phyloP scores from a whole-genome alignment of 2,113 vertebrate species.

The Pipra filicauda region DNA sequence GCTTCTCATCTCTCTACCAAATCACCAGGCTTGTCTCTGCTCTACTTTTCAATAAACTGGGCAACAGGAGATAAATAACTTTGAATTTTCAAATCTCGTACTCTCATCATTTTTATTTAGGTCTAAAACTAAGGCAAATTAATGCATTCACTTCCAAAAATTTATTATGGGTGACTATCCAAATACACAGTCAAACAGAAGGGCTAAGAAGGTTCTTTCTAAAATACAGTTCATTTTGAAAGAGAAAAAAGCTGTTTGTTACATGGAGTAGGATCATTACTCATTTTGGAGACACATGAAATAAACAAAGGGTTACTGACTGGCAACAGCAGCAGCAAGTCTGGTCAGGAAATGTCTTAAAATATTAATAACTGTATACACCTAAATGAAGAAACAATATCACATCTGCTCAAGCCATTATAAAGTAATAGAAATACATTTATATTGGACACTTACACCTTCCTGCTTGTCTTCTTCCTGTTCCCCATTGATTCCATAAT shows the following conservation, averaged over 20 bases:
- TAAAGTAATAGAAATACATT: not conserved
- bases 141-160: not conserved
- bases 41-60: not conserved
- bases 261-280: not conserved
- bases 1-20: not conserved
- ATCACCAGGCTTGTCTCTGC: not conserved
- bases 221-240: not conserved
- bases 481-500: not conserved
- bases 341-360: not conserved
- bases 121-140: not conserved
- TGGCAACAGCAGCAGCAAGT: not conserved
- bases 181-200: not conserved
- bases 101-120: not conserved
- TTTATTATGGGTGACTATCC: not conserved
- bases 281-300: not conserved
- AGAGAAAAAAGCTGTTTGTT: not conserved
- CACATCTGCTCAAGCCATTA: conserved; percentile 9
- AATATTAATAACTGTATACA: not conserved
- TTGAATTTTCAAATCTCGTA: not conserved
- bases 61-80: not conserved
- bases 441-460: not conserved
- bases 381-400: not conserved
- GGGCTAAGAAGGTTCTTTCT: not conserved
- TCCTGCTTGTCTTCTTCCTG: not conserved
- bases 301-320: not conserved